Base-by-base conservation (phyloP, 1,140 invertebrate species). In the Sinonovacula constricta region DNA sequence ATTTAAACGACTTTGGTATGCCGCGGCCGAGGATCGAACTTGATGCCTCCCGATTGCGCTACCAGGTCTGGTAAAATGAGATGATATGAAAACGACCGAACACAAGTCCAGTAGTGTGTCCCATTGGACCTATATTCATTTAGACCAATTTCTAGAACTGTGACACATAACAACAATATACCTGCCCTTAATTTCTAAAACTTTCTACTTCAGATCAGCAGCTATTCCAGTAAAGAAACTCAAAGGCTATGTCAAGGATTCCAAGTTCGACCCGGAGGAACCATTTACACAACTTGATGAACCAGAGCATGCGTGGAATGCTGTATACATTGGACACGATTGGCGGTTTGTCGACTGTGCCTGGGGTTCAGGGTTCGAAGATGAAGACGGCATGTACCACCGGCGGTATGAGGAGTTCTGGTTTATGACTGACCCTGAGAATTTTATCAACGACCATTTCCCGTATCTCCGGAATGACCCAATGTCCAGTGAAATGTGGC, bases 211-310 rank as follows among this genome's bases (percentile, higher is more conserved):
- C 66, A 84, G 83, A 34, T 78, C 70, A 30, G 74, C 70, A 24
- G 69, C 70, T 12, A 78, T 84, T 39, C 78, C 80, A 18, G 83
- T 82, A 3, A 79, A 82, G 45, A 82, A 78, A 28, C 70, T 84
- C 3, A 79, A 76, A 15, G 98, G 98, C 15, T 98, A 98, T 91
- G 97, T 96, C 59, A 99, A 99, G 90, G 98, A 97, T 53, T 97
- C 97, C 2, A 97, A 97, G 60, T 99, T 99, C 90, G 96, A 98
- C 88, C 97, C 97, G 0, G 97, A 97, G 0, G 95, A 98, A 1
- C 93, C 95, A 71, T 98, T 99, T 88, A 96, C 97, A 83, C 97
- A 81, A 98, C 98, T 91, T 96, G 99, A 5, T 96, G 98, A 81
- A 14, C 83, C 85, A 1, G 84, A 85, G 59, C 85, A 86, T 67